Evolutionary conservation across 2,113 vertebrate species (phyloP).

Genomic region (Trogon melanurus): DNA sequence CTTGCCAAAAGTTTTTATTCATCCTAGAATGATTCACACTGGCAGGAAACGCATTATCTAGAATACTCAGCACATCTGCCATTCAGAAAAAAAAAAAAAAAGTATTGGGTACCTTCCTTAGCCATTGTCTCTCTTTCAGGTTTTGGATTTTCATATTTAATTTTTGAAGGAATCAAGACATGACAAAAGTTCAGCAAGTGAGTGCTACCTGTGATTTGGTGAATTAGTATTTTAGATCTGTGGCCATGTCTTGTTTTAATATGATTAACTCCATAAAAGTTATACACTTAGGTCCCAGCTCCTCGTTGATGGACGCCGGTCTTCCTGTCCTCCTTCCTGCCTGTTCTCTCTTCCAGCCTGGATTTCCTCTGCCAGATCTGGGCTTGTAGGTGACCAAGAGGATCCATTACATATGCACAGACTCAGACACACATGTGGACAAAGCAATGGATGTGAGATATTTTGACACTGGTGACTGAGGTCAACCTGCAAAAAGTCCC

Average conservation of each 20-base stretch:
- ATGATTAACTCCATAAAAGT: neutral
- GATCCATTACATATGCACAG: rapidly evolving
- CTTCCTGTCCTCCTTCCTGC: neutral
- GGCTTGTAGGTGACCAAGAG: rapidly evolving
- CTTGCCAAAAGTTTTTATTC: conserved; percentile 16
- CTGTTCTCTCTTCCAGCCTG: neutral
- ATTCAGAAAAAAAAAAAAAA: neutral
- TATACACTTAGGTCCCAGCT: neutral
- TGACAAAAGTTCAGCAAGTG: neutral
- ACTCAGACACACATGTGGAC: rapidly evolving
- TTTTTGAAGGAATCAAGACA: neutral
- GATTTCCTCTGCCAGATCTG: neutral
- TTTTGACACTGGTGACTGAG: neutral
- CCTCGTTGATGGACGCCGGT: rapidly evolving
- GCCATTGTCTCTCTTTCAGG: neutral
- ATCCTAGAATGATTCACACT: neutral
- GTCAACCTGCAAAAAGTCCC: neutral
- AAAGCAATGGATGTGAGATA: neutral
- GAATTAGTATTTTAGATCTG: neutral
- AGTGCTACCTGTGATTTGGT: neutral
- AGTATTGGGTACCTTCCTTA: neutral
- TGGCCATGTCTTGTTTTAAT: neutral
- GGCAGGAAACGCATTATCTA: neutral
- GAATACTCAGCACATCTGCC: neutral
- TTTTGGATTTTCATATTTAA: neutral